Base-by-base conservation (phyloP, 2,888 invertebrate genomes). In the Cryptus viduatorius region DNA sequence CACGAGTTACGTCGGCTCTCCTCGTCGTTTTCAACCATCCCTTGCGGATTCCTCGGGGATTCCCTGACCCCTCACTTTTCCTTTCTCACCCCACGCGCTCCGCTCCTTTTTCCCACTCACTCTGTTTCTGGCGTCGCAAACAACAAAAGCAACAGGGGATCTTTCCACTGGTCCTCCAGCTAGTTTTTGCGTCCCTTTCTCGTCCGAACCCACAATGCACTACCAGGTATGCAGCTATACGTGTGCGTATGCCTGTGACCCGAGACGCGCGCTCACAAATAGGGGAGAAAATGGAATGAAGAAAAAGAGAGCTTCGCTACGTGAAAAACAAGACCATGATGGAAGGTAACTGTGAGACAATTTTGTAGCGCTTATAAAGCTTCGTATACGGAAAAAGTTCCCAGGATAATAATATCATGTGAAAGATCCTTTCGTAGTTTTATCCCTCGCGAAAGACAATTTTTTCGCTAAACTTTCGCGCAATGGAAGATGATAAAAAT, bases 141-240 rank as follows among this genome's bases (percentile, higher is more conserved):
- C 77, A 84, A 81, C 78, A 78, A 72, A 73, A 85, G 85, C 83
- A 85, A 83, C 85, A 85, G 78, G 85, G 61, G 48, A 79, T 72
- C 72, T 80, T 59, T 80, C 56, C 24, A 48, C 31, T 16, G 37
- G 24, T 48, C 61, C 61, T 50, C 83, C 16, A 65, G 42, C 72
- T 68, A 61, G 53, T 59, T 73, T 77, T 75, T 79, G 76, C 8
- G 59, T 42, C 31, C 44, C 16, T 19, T 29, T 64, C 56, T 50
- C 65, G 53, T 37, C 59, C 42, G 12, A 71, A 37, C 37, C 71
- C 71, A 53, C 59, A 53, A 53, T 42, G 37, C 50, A 48, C 59
- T n/a, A n/a, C 59, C 59, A 61, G 59, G 59, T 61, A 31, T 12
- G 59, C 29, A 29, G 37, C 37, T 37, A 7, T 37, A 61, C 16